phyloP scores from a whole-genome alignment of 2,888 invertebrate species.

The Brenthis hecate region DNA sequence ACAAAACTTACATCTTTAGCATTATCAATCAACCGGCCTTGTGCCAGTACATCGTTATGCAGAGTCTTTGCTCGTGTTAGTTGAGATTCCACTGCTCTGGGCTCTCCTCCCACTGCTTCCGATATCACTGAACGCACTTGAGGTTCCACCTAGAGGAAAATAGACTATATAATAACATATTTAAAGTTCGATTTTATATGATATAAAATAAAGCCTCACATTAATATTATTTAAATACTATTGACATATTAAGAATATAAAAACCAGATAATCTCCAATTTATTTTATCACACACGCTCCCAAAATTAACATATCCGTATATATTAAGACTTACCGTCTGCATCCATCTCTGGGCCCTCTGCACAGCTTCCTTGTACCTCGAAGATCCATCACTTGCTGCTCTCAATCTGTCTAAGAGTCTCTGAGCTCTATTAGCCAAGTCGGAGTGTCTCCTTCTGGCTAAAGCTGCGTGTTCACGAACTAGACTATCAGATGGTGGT shows the following conservation, averaged over 20 bases:
- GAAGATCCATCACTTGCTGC: slow-evolving; percentile 84
- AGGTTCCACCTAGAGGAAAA: slow-evolving; percentile 82
- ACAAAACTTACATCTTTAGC: slow-evolving; percentile 84
- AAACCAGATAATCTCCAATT: no score
- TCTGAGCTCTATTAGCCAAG: slow-evolving; percentile 90
- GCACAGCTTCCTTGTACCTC: slow-evolving; percentile 91
- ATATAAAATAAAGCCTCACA: background rate
- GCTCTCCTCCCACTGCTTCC: slow-evolving; percentile 93
- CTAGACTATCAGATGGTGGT: slow-evolving; percentile 86
- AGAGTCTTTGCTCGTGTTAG: slow-evolving; percentile 91
- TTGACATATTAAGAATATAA: no score
- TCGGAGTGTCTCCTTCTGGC: slow-evolving; percentile 92
- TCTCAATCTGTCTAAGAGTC: slow-evolving; percentile 90
- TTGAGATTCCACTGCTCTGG: slow-evolving; percentile 93
- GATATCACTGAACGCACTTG: slow-evolving; percentile 88
- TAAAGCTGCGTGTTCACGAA: slow-evolving; percentile 89
- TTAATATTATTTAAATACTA: no score
- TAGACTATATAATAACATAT: background rate
- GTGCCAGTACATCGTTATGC: slow-evolving; percentile 93
- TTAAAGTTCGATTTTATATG: background rate
- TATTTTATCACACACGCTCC: no score
- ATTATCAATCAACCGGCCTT: slow-evolving; percentile 92
- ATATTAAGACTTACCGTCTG: slow-evolving; percentile 80
- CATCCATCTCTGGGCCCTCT: slow-evolving; percentile 90
- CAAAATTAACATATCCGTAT: no score